These are phyloP conservation scores for Chiroxiphia lanceolata DNA, from an alignment of 2,797 vertebrate species.

Conservation along the genomic window DNA sequence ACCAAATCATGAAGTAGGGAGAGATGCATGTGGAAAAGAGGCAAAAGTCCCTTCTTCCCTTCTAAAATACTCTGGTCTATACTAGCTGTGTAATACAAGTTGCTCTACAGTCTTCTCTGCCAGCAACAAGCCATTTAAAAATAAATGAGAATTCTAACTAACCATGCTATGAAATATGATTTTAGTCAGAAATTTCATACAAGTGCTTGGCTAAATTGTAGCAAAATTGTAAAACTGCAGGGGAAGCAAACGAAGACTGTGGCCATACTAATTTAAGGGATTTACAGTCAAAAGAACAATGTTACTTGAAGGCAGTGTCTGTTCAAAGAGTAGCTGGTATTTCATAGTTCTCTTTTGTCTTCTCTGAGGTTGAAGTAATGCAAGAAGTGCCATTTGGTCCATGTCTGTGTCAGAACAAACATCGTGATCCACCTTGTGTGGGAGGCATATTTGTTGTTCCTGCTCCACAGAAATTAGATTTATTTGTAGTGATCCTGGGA, in stretches of 20 bases:
- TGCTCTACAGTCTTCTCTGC: background rate
- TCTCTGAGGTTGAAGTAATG: background rate
- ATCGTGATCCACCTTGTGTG: background rate
- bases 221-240: background rate
- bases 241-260: background rate
- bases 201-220: background rate
- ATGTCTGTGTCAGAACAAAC: background rate
- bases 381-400: background rate
- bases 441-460: background rate
- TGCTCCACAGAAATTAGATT: background rate
- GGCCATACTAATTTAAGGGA: background rate
- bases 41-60: background rate
- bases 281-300: background rate
- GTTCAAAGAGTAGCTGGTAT: background rate
- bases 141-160: background rate
- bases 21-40: background rate
- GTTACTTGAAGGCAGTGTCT: background rate
- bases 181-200: background rate
- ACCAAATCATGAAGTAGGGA: background rate
- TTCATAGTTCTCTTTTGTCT: background rate
- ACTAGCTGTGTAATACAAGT: background rate
- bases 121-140: background rate
- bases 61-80: background rate
- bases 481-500: background rate
- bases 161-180: background rate